Evolutionary conservation across 2,797 vertebrate genomes (phyloP).

Genomic region (Gymnodraco acuticeps): DNA sequence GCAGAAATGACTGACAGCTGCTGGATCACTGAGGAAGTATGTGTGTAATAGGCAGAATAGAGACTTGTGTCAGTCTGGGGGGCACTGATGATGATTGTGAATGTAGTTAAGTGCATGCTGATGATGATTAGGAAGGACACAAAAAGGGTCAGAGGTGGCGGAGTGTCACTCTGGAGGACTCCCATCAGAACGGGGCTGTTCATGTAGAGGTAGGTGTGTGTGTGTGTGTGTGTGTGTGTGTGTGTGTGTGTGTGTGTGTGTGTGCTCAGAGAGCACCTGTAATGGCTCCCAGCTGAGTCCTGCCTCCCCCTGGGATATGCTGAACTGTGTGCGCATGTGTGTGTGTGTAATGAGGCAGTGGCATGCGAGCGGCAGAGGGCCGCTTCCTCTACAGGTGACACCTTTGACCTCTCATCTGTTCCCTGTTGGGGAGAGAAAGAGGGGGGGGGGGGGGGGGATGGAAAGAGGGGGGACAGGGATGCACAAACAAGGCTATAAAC

Average conservation of each 20-base stretch:
- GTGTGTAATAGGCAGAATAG: slow-evolving; percentile 65
- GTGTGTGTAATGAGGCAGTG: slow-evolving; percentile 82
- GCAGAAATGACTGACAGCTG: slow-evolving; percentile 78
- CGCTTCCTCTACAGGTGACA: slow-evolving; percentile 88
- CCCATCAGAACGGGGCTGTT: slow-evolving; percentile 48
- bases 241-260: slow-evolving; percentile 38
- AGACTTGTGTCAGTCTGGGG: slow-evolving; percentile 68
- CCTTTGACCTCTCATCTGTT: slow-evolving; percentile 90
- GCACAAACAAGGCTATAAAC: slow-evolving; percentile 10
- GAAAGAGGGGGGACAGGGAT: slow-evolving; percentile 49
- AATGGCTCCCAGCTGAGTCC: slow-evolving; percentile 87
- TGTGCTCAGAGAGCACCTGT: slow-evolving; percentile 79
- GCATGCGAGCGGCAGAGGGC: slow-evolving; percentile 85
- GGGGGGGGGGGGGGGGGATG: slow-evolving; percentile 34
- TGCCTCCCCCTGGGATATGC: slow-evolving; percentile 26
- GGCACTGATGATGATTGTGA: slow-evolving; percentile 83
- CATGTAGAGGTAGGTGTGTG: slow-evolving; percentile 57
- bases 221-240: slow-evolving; percentile 1
- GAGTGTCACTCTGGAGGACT: slow-evolving; percentile 66
- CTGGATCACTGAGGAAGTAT: slow-evolving; percentile 49
- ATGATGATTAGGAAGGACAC: slow-evolving; percentile 81
- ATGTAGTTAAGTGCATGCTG: slow-evolving; percentile 72
- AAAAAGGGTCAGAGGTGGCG: slow-evolving; percentile 75
- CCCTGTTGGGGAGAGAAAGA: slow-evolving; percentile 73
- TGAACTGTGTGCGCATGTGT: slow-evolving; percentile 41